Percentiles rank a stretch among this genome's conserved stretches.
These are phyloP conservation scores for Emydura subglobosa DNA, from an alignment of 2,113 vertebrate species.

Conservation along the genomic window DNA sequence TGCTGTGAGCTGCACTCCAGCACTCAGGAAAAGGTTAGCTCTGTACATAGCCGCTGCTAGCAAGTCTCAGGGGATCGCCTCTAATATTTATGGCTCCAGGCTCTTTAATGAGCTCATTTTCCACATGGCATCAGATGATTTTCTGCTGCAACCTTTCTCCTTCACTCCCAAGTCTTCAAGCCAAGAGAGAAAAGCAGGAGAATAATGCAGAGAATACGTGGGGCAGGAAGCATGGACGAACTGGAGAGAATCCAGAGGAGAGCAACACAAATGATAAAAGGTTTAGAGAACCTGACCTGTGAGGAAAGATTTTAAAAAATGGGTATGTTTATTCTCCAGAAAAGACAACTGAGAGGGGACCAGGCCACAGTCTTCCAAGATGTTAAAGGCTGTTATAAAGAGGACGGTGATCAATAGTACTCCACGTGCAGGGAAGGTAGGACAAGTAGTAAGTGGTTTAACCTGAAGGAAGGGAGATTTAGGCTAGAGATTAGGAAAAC, in stretches of 20 bases:
- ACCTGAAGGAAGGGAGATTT: neutral
- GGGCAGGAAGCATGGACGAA: rapidly evolving
- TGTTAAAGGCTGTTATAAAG: no score
- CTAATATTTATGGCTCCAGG: neutral
- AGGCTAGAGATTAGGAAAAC: neutral
- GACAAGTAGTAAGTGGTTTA: neutral
- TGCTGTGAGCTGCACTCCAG: neutral
- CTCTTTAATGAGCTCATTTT: neutral
- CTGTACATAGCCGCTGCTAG: neutral
- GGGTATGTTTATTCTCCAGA: neutral
- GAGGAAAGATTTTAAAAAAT: neutral
- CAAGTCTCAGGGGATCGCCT: neutral
- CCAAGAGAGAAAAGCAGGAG: neutral
- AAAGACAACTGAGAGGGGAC: neutral
- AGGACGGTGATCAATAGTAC: neutral
- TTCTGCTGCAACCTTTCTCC: neutral
- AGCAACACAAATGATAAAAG: neutral
- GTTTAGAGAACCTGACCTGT: neutral
- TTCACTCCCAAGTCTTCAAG: neutral
- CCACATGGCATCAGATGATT: neutral
- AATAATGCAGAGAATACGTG: neutral
- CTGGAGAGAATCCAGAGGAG: neutral
- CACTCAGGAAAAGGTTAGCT: neutral
- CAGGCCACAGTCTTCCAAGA: neutral
- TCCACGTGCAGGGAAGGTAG: neutral